These are phyloP conservation scores for Drosophila triauraria DNA, from an alignment of 1,140 invertebrate genomes.

Conservation along the genomic window DNA sequence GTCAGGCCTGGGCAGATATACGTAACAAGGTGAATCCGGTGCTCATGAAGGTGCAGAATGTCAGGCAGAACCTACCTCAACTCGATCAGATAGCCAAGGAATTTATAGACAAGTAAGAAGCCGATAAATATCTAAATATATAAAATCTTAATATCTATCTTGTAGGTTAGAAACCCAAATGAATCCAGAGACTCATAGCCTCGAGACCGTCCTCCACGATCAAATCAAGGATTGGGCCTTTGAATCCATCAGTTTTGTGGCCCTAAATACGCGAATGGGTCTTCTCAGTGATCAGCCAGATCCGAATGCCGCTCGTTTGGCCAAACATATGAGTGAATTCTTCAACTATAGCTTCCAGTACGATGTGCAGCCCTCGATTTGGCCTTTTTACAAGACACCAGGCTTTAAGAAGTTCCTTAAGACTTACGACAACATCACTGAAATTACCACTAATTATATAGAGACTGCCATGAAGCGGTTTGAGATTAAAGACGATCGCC, in stretches of 20 bases:
- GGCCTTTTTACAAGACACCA: constrained; percentile 87
- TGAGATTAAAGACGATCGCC: constrained; percentile 86
- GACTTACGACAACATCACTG: constrained; percentile 82
- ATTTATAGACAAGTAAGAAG: constrained; percentile 62
- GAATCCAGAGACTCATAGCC: constrained; percentile 85
- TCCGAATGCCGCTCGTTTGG: constrained; percentile 85
- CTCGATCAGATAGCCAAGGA: constrained; percentile 69
- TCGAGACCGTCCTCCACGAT: constrained; percentile 87
- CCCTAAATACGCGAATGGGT: constrained; percentile 86
- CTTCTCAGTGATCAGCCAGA: constrained; percentile 86
- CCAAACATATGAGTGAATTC: constrained; percentile 87
- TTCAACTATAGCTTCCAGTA: constrained; percentile 85
- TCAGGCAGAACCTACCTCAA: constrained; percentile 61
- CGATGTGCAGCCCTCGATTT: constrained; percentile 88
- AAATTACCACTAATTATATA: constrained; percentile 66
- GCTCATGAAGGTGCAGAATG: constrained; percentile 74
- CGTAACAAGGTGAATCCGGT: constrained; percentile 77
- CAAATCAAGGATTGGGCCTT: constrained; percentile 90
- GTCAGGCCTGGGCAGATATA: constrained; percentile 67
- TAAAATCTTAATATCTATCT: background rate
- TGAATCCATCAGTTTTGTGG: constrained; percentile 89
- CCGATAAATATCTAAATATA: too few relatives aligned
- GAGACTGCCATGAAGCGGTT: constrained; percentile 78
- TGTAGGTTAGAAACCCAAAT: constrained; percentile 86
- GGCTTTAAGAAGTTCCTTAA: constrained; percentile 87